Evolutionary conservation across 2,888 invertebrate species (phyloP), one percentile per base, ranked within the genome.

Genomic region (Oxyscelio sp.): DNA sequence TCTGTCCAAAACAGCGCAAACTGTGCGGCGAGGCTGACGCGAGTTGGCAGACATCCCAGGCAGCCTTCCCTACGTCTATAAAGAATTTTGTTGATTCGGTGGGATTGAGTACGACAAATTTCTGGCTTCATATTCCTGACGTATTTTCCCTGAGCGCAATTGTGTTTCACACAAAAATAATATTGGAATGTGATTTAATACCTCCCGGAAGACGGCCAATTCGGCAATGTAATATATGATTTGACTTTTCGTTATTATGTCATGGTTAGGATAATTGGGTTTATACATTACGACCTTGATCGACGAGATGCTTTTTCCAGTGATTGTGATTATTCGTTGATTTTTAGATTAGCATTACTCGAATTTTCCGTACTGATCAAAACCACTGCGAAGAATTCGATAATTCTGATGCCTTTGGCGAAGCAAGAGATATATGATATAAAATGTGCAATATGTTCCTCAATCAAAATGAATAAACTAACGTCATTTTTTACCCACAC

Each of bases 51-150:
- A 1, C 73, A 31, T 83, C 83, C 77, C 83, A 52, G 59, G 22
- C 50, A 45, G 80, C 50, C 70, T 54, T 81, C 71, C 63, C 43
- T 40, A 54, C 71, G 50, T 59, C 27, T 45, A 34, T 38, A 80
- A 56, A 71, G 78, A 78, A 80, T 74, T 71, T 31, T 17, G 56
- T 65, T 71, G 75, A 77, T 85, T 85, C 84, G 61, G 40, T 48
- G 50, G 58, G 52, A 73, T 77, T 70, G 74, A 75, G 75, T 70
- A 75, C 59, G 65, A 70, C 79, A 58, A 77, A 82, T 81, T 81
- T 81, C 70, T 82, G 81, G 80, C 80, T 85, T 81, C 81, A 50
- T 81, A 65, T 70, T 65, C 48, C 34, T 52, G 58, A 52, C 75
- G 61, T 45, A 71, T 68, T 74, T 78, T 75, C 24, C 31, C 40